phyloP scores from a whole-genome alignment of 2,797 vertebrate genomes.

The Hyperoplus immaculatus region DNA sequence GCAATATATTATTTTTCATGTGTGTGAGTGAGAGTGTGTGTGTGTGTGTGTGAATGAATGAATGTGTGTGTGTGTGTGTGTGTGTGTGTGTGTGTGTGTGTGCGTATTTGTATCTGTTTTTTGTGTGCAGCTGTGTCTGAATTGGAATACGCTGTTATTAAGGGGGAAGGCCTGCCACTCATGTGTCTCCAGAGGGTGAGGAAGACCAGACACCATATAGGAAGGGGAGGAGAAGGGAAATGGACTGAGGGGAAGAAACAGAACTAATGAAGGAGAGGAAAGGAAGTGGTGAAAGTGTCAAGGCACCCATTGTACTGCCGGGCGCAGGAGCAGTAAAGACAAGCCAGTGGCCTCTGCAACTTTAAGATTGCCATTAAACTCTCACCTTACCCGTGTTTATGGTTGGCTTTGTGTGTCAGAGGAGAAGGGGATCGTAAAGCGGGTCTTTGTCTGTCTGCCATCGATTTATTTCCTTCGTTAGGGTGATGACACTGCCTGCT shows the following conservation, averaged over 20 bases:
- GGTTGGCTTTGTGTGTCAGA: conserved; percentile 82
- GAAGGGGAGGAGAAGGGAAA: conserved; percentile 41
- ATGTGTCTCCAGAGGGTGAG: conserved; percentile 80
- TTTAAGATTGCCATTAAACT: conserved; percentile 88
- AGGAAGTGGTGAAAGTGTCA: conserved; percentile 77
- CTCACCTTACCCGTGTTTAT: conserved; percentile 82
- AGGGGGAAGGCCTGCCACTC: conserved; percentile 81
- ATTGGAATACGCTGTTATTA: conserved; percentile 82
- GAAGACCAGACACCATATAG: conserved; percentile 72
- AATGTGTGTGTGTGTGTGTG: conserved; percentile 28
- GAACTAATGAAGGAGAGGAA: conserved; percentile 76
- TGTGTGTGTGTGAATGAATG: too few relatives aligned
- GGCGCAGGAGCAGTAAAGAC: conserved; percentile 81
- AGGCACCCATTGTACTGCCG: conserved; percentile 77
- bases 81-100: background rate
- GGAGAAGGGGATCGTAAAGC: conserved; percentile 81
- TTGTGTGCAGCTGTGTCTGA: conserved; percentile 66
- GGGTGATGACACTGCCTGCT: conserved; percentile 83
- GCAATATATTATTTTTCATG: conserved; percentile 62
- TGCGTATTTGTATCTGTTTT: background rate
- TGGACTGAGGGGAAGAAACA: conserved; percentile 59
- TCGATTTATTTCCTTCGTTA: conserved; percentile 88
- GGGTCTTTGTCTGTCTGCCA: conserved; percentile 83
- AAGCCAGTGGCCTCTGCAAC: conserved; percentile 82
- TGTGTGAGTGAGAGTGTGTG: conserved; percentile 24